These are phyloP conservation scores for Heliconius nattereri DNA, from an alignment of 1,140 invertebrate genomes.

Conservation along the genomic window DNA sequence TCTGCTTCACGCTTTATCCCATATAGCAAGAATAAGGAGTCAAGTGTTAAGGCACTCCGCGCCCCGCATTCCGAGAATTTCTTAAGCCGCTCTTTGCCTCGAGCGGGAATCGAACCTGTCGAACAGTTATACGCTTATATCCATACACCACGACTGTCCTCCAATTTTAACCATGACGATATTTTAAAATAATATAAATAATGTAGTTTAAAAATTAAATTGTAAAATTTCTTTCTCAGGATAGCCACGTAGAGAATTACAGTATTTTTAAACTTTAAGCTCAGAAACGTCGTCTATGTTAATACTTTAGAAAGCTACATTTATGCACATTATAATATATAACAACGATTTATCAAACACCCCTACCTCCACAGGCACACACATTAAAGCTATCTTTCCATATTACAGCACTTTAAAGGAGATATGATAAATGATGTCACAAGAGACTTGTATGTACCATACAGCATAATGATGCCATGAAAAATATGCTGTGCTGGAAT, in stretches of 20 bases:
- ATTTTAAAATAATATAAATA: not conserved
- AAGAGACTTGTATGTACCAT: not conserved
- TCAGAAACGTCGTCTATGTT: not conserved
- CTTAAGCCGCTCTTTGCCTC: no score
- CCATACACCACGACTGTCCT: no score
- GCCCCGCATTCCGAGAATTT: no score
- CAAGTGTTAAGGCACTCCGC: no score
- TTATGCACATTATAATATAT: not conserved
- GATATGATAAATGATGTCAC: not conserved
- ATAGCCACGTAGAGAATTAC: not conserved
- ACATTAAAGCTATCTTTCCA: slow-evolving; percentile 7
- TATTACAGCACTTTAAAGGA: slow-evolving; percentile 8
- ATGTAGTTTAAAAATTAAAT: not conserved
- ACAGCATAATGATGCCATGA: slow-evolving; percentile 11
- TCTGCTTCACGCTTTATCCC: not conserved
- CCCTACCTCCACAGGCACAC: not conserved
- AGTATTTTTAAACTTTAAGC: not conserved
- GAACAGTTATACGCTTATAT: no score
- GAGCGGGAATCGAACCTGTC: no score
- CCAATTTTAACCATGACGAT: no score
- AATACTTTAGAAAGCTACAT: not conserved
- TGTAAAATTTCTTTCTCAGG: not conserved
- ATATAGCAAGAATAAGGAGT: no score
- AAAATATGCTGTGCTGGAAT: slow-evolving; percentile 9
- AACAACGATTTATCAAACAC: not conserved